Base-by-base conservation (phyloP, 2,797 vertebrate genomes). In the Chiroxiphia lanceolata region DNA sequence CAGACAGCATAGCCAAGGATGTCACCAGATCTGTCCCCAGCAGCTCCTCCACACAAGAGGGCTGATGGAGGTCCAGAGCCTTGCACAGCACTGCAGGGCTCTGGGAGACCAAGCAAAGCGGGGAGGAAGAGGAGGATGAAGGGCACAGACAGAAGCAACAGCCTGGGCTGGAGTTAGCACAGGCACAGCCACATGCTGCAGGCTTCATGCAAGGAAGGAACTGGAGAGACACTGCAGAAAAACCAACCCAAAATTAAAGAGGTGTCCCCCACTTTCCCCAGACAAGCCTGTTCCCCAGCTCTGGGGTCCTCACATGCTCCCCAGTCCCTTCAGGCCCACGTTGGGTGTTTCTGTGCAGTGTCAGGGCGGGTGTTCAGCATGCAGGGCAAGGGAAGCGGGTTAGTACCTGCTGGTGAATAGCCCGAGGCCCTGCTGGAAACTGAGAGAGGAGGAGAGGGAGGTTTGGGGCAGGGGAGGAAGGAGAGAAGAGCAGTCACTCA, bases 351-450 rank as follows among this genome's bases (percentile, higher is more conserved):
- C 95, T 86, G 93, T 91, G 94, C 94, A 95, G 97, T 91, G 95
- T 85, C 57, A 0, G 50, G 70, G 20, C 50, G 23, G 42, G 72
- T 33, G 67, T 18, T 83, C 12, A 2, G 56, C 96, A 97, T 97
- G 97, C 97, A 0, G 83, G 76, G 54, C 51, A 26, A 33, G 60
- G 74, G 81, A 88, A 89, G 90, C 3, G 74, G 92, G 97, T 97
- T 97, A 95, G 98, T 98, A 98, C 98, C 98, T 98, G 98, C 98
- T 98, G 98, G 97, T 98, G 98, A 98, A 98, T 98, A 98, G 98
- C 97, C 93, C 98, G 98, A 98, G 98, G 98, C 98, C 98, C 98
- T 89, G 98, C 97, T 98, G 98, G 98, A 98, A 99, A 99, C 98
- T 99, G 98, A 96, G 94, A 96, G 63, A 96, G 93, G 94, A 94